Evolutionary conservation across 2,888 invertebrate genomes (phyloP).

Genomic region (Nudaria mundana): DNA sequence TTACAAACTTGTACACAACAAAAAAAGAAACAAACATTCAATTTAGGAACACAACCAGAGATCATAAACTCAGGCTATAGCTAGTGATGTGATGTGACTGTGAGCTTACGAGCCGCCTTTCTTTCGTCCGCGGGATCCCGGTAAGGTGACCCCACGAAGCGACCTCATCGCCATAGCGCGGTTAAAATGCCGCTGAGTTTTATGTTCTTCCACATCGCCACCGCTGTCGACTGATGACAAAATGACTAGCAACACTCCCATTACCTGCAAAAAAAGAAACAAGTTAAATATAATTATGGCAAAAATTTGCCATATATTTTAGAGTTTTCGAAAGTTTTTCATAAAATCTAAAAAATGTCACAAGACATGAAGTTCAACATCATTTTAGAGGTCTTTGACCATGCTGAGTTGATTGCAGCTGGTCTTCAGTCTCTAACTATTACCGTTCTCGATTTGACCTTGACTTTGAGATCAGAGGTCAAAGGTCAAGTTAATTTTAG

Average conservation of each 20-base stretch:
- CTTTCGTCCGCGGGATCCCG: slow-evolving; percentile 62
- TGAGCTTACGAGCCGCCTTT: slow-evolving; percentile 63
- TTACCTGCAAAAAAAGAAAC: slow-evolving; percentile 76
- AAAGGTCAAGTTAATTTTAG: too few relatives aligned
- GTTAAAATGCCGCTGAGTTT: slow-evolving; percentile 92
- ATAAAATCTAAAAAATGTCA: too few relatives aligned
- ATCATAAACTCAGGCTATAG: slow-evolving; percentile 37
- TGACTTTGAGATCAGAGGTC: too few relatives aligned
- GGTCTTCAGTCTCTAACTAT: too few relatives aligned
- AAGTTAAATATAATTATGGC: neutral
- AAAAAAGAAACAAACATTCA: slow-evolving; percentile 16
- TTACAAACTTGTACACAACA: slow-evolving; percentile 24
- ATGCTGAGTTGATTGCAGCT: too few relatives aligned
- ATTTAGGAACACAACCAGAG: slow-evolving; percentile 35
- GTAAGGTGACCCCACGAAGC: slow-evolving; percentile 80
- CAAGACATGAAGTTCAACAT: too few relatives aligned
- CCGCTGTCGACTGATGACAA: slow-evolving; percentile 86
- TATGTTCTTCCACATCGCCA: slow-evolving; percentile 79
- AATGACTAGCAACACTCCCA: slow-evolving; percentile 91
- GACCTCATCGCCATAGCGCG: slow-evolving; percentile 94
- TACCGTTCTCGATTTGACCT: too few relatives aligned
- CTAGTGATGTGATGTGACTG: slow-evolving; percentile 15
- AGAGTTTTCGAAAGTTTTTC: too few relatives aligned
- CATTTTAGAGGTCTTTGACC: too few relatives aligned
- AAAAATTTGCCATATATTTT: too few relatives aligned